A percentile compares a stretch with the other conserved stretches of the same genome.
phyloP scores from a whole-genome alignment of 2,888 invertebrate species.

The Bimastos eiseni region DNA sequence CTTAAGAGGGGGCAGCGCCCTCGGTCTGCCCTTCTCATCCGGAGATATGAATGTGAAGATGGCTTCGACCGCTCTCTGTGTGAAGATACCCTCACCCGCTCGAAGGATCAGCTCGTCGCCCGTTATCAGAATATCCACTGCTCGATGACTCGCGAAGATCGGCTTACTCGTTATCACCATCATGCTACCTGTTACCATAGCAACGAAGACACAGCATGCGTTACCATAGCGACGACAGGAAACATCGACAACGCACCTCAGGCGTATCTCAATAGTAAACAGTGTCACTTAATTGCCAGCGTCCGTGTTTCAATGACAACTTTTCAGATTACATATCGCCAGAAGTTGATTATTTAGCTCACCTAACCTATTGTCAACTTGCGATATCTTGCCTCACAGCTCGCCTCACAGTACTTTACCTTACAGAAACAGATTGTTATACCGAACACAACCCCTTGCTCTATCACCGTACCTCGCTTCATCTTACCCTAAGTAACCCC shows the following conservation, averaged over 20 bases:
- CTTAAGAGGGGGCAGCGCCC: constrained; percentile 31
- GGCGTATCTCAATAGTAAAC: too few relatives aligned
- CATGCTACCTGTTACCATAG: constrained; percentile 30
- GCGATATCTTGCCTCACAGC: neutral
- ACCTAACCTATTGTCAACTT: neutral
- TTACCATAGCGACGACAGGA: neutral
- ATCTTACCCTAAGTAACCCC: neutral
- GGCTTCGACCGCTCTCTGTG: constrained; percentile 35
- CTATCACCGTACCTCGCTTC: neutral
- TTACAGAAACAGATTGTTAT: too few relatives aligned
- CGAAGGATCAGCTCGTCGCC: constrained; percentile 35
- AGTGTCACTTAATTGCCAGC: neutral
- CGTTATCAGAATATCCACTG: constrained; percentile 36
- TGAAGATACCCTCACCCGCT: neutral
- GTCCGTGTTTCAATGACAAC: neutral
- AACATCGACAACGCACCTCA: neutral
- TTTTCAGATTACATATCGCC: neutral
- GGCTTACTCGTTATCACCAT: constrained; percentile 28
- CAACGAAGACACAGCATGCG: neutral
- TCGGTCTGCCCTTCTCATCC: constrained; percentile 31
- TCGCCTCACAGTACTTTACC: neutral
- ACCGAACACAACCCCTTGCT: too few relatives aligned
- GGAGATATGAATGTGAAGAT: constrained; percentile 38
- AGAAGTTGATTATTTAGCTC: neutral
- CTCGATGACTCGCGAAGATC: constrained; percentile 29